Evolutionary conservation across 2,797 vertebrate species (phyloP).

Genomic region (Trachurus trachurus): DNA sequence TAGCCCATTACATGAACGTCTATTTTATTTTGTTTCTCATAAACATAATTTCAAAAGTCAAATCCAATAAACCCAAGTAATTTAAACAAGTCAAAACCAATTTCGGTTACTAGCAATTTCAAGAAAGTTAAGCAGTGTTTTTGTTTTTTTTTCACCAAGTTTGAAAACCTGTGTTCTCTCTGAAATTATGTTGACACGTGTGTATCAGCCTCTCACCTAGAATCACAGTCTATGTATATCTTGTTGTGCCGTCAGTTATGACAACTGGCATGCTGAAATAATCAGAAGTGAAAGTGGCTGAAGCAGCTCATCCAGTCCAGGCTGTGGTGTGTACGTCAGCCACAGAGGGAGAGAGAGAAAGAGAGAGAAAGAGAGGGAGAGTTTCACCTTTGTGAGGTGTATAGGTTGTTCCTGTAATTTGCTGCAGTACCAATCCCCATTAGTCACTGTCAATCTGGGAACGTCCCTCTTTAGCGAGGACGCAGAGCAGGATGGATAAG

Average conservation of each 20-base stretch:
- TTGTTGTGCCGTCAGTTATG: constrained; percentile 33
- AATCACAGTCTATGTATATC: constrained; percentile 18
- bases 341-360: background rate
- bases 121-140: background rate
- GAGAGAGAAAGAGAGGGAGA: background rate
- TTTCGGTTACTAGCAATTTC: constrained; percentile 49
- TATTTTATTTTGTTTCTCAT: constrained; percentile 69
- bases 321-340: background rate
- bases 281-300: constrained; percentile 35
- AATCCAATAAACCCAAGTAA: constrained; percentile 67
- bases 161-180: constrained; percentile 21
- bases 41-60: constrained; percentile 78
- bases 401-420: constrained; percentile 72
- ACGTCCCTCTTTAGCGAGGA: constrained; percentile 68
- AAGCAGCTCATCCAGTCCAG: background rate
- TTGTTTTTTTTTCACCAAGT: constrained; percentile 3
- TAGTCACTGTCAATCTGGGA: constrained; percentile 81
- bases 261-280: constrained; percentile 43
- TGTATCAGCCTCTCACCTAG: background rate
- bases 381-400: constrained; percentile 62
- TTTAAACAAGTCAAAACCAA: constrained; percentile 71
- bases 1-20: constrained; percentile 75
- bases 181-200: constrained; percentile 22
- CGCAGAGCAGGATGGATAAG: constrained; percentile 51
- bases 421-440: constrained; percentile 73